A percentile compares a stretch with the other conserved stretches of the same genome.
Evolutionary conservation across 2,797 vertebrate species (phyloP).

Genomic region (Iguana delicatissima): DNA sequence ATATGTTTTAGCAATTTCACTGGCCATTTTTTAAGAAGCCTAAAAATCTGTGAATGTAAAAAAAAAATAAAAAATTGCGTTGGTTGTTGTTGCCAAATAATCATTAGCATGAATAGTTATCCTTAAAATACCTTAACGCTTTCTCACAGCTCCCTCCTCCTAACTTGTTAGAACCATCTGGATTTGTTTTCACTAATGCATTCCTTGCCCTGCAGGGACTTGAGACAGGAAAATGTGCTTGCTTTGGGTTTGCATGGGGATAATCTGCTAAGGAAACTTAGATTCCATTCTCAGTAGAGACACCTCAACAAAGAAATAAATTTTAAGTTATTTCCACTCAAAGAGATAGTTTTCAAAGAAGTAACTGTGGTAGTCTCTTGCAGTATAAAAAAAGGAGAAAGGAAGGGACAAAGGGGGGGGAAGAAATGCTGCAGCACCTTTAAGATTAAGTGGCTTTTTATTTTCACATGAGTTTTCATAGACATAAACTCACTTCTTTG

Average conservation of each 20-base stretch:
- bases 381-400: neutral
- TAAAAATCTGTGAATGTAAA: conserved; percentile 1
- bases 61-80: too few species aligned
- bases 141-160: neutral
- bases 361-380: too few species aligned
- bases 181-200: conserved; percentile 13
- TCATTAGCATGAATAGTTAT: conserved; percentile 5
- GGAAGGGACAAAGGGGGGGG: too few species aligned
- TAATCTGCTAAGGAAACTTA: neutral
- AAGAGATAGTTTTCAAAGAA: neutral
- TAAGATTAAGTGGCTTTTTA: too few species aligned
- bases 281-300: neutral
- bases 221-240: neutral
- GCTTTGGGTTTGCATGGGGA: neutral
- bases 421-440: neutral
- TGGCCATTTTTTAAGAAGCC: neutral
- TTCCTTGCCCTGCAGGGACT: neutral
- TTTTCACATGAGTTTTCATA: too few species aligned
- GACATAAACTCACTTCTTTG: too few species aligned
- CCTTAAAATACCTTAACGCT: neutral
- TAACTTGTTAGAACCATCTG: conserved; percentile 2
- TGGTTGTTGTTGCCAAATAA: conserved; percentile 4
- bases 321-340: neutral
- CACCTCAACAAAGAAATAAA: neutral
- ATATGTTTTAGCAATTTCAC: neutral